Conservation (phyloP, 2,797 vertebrate genomes). For the Rousettus madagascariensis region DNA sequence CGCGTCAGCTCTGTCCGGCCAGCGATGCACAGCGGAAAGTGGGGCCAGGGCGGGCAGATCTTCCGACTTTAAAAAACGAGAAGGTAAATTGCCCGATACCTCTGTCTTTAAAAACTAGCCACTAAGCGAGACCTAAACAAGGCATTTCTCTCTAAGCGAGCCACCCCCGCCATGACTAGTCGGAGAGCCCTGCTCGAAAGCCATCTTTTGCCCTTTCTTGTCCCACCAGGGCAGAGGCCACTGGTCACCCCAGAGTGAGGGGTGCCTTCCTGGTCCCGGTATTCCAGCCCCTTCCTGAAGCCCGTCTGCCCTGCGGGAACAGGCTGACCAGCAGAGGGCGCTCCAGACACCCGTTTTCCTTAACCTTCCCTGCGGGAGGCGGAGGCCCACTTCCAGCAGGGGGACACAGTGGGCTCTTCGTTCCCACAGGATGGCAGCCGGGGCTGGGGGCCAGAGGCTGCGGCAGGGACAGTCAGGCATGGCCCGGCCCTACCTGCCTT, state of each 20-base stretch:
- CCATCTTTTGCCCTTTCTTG: too few relatives aligned
- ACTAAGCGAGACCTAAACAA: background rate
- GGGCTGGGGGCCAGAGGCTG: background rate
- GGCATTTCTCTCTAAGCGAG: rapidly evolving
- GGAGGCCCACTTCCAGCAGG: background rate
- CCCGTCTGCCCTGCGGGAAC: rapidly evolving
- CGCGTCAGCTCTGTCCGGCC: background rate
- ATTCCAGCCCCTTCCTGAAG: background rate
- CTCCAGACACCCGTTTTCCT: background rate
- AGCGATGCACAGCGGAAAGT: background rate
- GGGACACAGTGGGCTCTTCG: constrained; percentile 77
- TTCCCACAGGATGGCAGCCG: constrained; percentile 88
- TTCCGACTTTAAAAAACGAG: background rate
- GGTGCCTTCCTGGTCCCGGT: background rate
- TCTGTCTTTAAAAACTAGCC: background rate
- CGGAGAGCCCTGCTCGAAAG: background rate
- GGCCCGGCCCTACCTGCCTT: background rate
- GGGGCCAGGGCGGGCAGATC: background rate
- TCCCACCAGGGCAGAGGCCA: background rate
- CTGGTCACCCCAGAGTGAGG: rapidly evolving
- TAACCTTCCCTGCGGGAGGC: background rate
- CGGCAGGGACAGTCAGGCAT: rapidly evolving
- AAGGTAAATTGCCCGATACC: background rate
- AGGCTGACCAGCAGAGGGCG: background rate
- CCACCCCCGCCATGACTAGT: rapidly evolving